Percentiles rank a stretch among this genome's conserved stretches.
phyloP scores from a whole-genome alignment of 2,888 invertebrate genomes.

The Apotomis betuletana region DNA sequence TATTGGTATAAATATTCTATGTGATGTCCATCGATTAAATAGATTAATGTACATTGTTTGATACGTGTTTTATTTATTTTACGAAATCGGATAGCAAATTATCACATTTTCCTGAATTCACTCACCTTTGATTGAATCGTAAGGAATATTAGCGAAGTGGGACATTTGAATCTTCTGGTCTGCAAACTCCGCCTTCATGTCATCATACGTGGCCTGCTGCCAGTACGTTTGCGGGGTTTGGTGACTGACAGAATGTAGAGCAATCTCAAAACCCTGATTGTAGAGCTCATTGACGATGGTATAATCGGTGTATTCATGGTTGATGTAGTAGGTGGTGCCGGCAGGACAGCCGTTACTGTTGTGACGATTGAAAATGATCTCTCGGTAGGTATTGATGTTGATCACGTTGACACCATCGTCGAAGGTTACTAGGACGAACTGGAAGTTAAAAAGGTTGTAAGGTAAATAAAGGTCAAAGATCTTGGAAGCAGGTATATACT shows the following conservation, averaged over 20 bases:
- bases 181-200: slow-evolving; percentile 82
- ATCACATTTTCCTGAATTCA: background rate
- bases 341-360: slow-evolving; percentile 87
- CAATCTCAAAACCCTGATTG: slow-evolving; percentile 85
- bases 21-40: too few relatives aligned
- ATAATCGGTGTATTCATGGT: slow-evolving; percentile 89
- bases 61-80: too few relatives aligned
- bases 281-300: slow-evolving; percentile 84
- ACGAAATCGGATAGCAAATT: too few relatives aligned
- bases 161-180: slow-evolving; percentile 81
- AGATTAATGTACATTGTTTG: too few relatives aligned
- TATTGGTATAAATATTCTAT: too few relatives aligned
- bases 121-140: slow-evolving; percentile 64
- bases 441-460: background rate
- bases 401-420: slow-evolving; percentile 85
- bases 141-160: slow-evolving; percentile 81
- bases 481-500: too few relatives aligned
- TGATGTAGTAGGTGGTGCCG: slow-evolving; percentile 87
- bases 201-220: slow-evolving; percentile 80
- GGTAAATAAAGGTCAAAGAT: too few relatives aligned
- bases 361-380: slow-evolving; percentile 73
- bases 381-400: slow-evolving; percentile 82
- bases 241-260: slow-evolving; percentile 87
- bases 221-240: slow-evolving; percentile 82
- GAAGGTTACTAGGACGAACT: slow-evolving; percentile 87